A percentile compares a stretch with the other conserved stretches of the same genome.
phyloP scores from a whole-genome alignment of 2,888 invertebrate genomes.

The Vesta saturnalis region DNA sequence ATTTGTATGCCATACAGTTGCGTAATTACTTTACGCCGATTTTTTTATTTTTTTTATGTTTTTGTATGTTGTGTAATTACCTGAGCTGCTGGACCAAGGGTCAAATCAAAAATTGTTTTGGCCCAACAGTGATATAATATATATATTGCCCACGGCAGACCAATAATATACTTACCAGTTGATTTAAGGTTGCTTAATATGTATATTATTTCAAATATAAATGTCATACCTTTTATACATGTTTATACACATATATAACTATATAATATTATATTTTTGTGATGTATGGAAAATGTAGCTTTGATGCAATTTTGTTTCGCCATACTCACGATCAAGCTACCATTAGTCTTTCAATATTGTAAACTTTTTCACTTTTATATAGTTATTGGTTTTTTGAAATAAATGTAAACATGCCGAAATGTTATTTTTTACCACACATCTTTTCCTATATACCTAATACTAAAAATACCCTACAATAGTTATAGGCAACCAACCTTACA shows the following conservation, averaged over 20 bases:
- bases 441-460: not conserved
- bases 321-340: constrained; percentile 61
- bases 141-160: constrained; percentile 55
- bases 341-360: constrained; percentile 60
- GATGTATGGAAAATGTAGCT: constrained; percentile 55
- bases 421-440: constrained; percentile 27
- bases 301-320: constrained; percentile 43
- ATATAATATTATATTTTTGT: constrained; percentile 60
- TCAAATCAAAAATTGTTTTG: constrained; percentile 43
- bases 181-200: constrained; percentile 56
- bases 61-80: constrained; percentile 52
- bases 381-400: constrained; percentile 58
- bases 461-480: not conserved
- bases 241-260: constrained; percentile 58
- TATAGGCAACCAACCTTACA: not conserved
- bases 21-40: constrained; percentile 35
- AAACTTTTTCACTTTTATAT: constrained; percentile 64
- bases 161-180: constrained; percentile 54
- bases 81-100: constrained; percentile 61
- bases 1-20: constrained; percentile 47
- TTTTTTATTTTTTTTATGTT: constrained; percentile 48
- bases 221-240: constrained; percentile 61
- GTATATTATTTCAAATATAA: constrained; percentile 58
- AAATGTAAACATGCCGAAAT: constrained; percentile 62
- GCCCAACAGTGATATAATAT: constrained; percentile 57